These are phyloP conservation scores for Fissipunctia ypsillon DNA, from an alignment of 2,888 invertebrate genomes.

Conservation along the genomic window DNA sequence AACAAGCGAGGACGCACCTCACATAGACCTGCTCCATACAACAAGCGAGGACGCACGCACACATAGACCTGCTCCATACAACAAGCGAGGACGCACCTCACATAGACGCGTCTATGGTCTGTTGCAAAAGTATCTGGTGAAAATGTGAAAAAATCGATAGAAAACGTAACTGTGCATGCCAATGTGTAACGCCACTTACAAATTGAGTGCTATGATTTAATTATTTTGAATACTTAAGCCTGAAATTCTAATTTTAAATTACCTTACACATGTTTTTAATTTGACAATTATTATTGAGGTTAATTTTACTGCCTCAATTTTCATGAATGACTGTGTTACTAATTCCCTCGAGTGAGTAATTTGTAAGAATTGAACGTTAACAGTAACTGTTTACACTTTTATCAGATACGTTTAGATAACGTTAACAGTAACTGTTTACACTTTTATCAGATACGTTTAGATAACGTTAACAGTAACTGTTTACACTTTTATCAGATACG, in stretches of 20 bases:
- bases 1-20: not conserved
- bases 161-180: not conserved
- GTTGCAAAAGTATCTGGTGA: not conserved
- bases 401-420: too few species aligned
- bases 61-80: not conserved
- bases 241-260: not conserved
- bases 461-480: too few species aligned
- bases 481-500: too few species aligned
- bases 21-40: not conserved
- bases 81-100: too few species aligned
- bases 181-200: not conserved
- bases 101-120: not conserved
- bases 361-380: too few species aligned
- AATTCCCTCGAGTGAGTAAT: too few species aligned
- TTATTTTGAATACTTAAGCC: not conserved
- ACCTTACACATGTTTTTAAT: not conserved
- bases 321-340: too few species aligned
- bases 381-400: too few species aligned
- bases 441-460: too few species aligned
- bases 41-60: too few species aligned
- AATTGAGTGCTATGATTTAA: not conserved
- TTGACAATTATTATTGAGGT: not conserved
- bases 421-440: too few species aligned
- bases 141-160: not conserved
- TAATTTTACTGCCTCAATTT: not conserved